A percentile compares a stretch with the other conserved stretches of the same genome.
Conservation (phyloP, 53 echinoderm and acorn worm genomes). For the Apostichopus leukothele region DNA sequence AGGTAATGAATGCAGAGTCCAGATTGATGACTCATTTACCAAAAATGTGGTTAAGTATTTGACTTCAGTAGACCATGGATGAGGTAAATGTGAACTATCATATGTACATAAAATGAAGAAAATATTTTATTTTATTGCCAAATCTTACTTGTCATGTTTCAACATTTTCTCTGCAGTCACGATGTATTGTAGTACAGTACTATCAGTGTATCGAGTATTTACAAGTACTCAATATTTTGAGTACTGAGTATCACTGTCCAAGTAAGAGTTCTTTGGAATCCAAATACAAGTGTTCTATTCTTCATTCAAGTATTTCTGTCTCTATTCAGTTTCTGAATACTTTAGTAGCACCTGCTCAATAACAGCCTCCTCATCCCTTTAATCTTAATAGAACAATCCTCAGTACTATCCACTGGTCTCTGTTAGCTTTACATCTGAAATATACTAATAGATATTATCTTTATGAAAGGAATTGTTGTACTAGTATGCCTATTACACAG, state of each 20-base stretch:
- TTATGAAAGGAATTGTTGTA: too few species aligned
- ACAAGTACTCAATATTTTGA: background rate
- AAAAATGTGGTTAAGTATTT: background rate
- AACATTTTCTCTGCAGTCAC: background rate
- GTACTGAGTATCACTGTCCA: background rate
- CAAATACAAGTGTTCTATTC: background rate
- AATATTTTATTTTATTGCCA: too few species aligned
- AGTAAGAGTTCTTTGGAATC: background rate
- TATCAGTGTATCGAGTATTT: background rate
- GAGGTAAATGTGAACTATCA: background rate
- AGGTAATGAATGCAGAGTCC: background rate
- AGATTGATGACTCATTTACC: background rate
- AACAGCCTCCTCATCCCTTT: too few species aligned
- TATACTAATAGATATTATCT: too few species aligned
- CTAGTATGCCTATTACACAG: too few species aligned
- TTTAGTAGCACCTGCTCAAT: too few species aligned
- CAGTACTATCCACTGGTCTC: too few species aligned
- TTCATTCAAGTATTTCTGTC: background rate
- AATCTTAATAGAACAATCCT: too few species aligned
- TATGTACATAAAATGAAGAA: background rate
- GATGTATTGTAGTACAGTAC: background rate
- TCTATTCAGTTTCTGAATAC: too few species aligned
- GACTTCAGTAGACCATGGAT: background rate
- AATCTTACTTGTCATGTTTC: too few species aligned
- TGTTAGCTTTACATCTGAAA: too few species aligned